phyloP scores from a whole-genome alignment of 2,797 vertebrate genomes.

The Falco berigora region DNA sequence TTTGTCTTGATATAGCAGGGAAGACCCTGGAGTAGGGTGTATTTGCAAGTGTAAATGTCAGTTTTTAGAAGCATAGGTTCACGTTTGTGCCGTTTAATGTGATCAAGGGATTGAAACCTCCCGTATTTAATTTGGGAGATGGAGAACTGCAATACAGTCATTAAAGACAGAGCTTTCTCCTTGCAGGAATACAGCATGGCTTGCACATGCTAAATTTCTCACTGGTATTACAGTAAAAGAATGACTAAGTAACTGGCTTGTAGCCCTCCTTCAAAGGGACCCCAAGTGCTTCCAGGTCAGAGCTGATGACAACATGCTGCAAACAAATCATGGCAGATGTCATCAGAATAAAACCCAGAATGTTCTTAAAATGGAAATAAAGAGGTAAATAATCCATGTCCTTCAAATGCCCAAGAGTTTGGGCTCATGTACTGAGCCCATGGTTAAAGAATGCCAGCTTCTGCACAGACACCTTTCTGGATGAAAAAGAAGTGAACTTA shows the following conservation, averaged over 20 bases:
- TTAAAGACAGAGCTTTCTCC: not conserved
- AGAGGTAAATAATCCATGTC: not conserved
- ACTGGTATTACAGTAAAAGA: not conserved
- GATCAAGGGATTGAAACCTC: not conserved
- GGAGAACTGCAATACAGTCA: not conserved
- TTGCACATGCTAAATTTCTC: not conserved
- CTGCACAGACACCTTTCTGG: not conserved
- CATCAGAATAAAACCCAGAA: not conserved
- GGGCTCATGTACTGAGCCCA: not conserved
- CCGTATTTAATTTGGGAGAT: not conserved
- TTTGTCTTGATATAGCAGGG: not conserved
- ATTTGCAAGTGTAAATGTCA: not conserved
- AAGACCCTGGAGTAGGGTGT: accelerated
- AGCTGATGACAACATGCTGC: not conserved
- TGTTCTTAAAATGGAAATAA: not conserved
- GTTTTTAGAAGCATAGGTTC: not conserved
- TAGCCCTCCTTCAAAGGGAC: not conserved
- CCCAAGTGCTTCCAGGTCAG: not conserved
- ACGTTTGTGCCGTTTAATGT: not conserved
- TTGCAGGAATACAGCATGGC: not conserved
- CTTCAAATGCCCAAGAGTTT: not conserved
- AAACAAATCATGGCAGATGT: not conserved
- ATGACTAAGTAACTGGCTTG: not conserved
- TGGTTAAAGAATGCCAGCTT: accelerated
- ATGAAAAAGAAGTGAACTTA: not conserved